These are phyloP conservation scores for Brachynemurus nebulosus DNA, from an alignment of 2,888 invertebrate species.

Conservation along the genomic window DNA sequence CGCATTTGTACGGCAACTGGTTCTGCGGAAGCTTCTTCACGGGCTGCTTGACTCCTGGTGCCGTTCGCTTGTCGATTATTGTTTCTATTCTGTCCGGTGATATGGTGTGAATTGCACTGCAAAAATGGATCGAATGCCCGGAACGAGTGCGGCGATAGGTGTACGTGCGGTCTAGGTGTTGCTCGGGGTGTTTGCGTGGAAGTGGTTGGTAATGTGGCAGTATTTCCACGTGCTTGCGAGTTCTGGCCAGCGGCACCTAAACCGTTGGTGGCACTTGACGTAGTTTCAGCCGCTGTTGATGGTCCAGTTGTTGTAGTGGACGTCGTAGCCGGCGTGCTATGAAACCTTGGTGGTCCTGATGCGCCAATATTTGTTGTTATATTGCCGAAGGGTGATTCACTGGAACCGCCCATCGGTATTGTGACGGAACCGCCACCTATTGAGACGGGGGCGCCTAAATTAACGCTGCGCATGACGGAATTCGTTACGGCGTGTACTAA, in stretches of 20 bases:
- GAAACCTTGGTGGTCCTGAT: background rate
- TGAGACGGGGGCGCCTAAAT: slow-evolving; percentile 14
- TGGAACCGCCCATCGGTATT: slow-evolving; percentile 11
- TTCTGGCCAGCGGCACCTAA: slow-evolving; percentile 26
- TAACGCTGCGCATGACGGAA: slow-evolving; percentile 7
- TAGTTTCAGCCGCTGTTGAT: slow-evolving; percentile 13
- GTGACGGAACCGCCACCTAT: slow-evolving; percentile 11
- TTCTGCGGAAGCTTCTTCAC: slow-evolving; percentile 13
- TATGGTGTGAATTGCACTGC: slow-evolving; percentile 58
- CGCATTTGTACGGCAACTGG: background rate
- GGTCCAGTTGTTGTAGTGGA: slow-evolving; percentile 11
- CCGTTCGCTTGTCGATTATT: background rate
- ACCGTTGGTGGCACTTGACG: slow-evolving; percentile 19
- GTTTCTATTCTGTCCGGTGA: slow-evolving; percentile 27
- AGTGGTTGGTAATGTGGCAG: slow-evolving; percentile 55
- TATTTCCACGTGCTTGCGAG: slow-evolving; percentile 42
- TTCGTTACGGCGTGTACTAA: slow-evolving; percentile 9
- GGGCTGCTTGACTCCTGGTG: slow-evolving; percentile 13
- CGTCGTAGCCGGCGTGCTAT: background rate
- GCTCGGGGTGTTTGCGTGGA: slow-evolving; percentile 50
- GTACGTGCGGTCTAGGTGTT: slow-evolving; percentile 53
- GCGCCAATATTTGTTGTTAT: background rate
- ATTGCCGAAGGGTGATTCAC: slow-evolving; percentile 1
- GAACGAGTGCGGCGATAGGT: slow-evolving; percentile 42
- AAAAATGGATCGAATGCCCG: slow-evolving; percentile 51